Conservation (phyloP, 2,888 invertebrate species). For the Bhutanitis thaidina region DNA sequence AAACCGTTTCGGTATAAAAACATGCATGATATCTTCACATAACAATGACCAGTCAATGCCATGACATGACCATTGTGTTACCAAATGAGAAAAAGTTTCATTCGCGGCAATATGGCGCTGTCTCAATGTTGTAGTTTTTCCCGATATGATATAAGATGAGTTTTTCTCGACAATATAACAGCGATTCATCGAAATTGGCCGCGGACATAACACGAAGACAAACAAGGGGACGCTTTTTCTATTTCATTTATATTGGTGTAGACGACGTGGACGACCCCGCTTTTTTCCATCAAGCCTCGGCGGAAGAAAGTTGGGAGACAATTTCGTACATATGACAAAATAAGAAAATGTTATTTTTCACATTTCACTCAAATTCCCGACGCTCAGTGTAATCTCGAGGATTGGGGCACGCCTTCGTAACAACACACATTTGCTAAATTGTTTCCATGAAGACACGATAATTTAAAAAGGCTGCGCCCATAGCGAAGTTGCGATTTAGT, state of each 20-base stretch:
- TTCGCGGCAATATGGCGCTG: constrained; percentile 7
- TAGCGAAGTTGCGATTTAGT: neutral
- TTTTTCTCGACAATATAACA: constrained; percentile 21
- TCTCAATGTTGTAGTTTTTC: constrained; percentile 11
- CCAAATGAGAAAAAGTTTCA: constrained; percentile 8
- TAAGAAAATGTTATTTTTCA: constrained; percentile 53
- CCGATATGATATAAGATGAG: constrained; percentile 13
- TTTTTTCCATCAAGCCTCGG: constrained; percentile 2
- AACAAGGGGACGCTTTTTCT: constrained; percentile 22
- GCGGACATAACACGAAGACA: constrained; percentile 25
- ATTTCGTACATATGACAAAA: constrained; percentile 34
- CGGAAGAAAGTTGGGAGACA: constrained; percentile 7
- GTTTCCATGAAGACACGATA: constrained; percentile 65
- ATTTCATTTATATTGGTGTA: constrained; percentile 23
- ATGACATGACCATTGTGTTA: neutral
- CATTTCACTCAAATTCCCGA: constrained; percentile 34
- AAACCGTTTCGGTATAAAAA: neutral
- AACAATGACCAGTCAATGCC: constrained; percentile 4
- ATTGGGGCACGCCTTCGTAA: constrained; percentile 40
- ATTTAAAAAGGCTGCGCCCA: constrained; percentile 50
- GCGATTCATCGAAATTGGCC: constrained; percentile 33
- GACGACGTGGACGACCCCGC: neutral
- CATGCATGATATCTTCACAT: constrained; percentile 1
- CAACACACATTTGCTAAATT: constrained; percentile 67
- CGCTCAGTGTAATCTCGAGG: constrained; percentile 51